A percentile compares a stretch with the other conserved stretches of the same genome.
Evolutionary conservation across 2,888 invertebrate genomes (phyloP).

Genomic region (Drosophila nigricruria): DNA sequence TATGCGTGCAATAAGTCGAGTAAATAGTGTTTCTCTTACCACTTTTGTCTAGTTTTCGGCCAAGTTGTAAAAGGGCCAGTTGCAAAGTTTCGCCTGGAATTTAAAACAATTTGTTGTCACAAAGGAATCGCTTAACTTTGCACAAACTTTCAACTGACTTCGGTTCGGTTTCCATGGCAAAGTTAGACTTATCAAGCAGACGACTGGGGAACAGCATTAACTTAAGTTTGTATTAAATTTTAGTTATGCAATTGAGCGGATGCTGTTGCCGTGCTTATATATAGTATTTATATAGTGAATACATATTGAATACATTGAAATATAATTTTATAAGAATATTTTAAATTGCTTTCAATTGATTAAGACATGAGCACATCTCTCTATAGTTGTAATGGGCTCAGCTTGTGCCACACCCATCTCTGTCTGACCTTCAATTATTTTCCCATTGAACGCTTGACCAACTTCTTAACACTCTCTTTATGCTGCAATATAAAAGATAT

Average conservation of each 20-base stretch:
- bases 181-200: slow-evolving; percentile 23
- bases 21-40: slow-evolving; percentile 9
- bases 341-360: neutral
- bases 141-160: slow-evolving; percentile 28
- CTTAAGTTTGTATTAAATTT: slow-evolving; percentile 13
- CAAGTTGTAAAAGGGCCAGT: slow-evolving; percentile 37
- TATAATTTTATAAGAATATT: no score
- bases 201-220: slow-evolving; percentile 23
- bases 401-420: neutral
- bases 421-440: no score
- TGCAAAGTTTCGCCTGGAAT: slow-evolving; percentile 38
- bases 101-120: slow-evolving; percentile 47
- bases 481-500: neutral
- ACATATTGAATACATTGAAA: no score
- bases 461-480: neutral
- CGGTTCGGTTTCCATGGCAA: slow-evolving; percentile 23
- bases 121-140: slow-evolving; percentile 41
- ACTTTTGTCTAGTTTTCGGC: slow-evolving; percentile 20
- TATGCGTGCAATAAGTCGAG: slow-evolving; percentile 8
- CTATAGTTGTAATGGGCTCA: neutral
- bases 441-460: neutral
- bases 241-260: slow-evolving; percentile 9
- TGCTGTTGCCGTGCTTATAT: neutral
- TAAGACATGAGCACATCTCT: neutral
- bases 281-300: neutral